Evolutionary conservation across 2,797 vertebrate genomes (phyloP), one percentile per base, ranked within the genome.

Genomic region (Pygocentrus nattereri): DNA sequence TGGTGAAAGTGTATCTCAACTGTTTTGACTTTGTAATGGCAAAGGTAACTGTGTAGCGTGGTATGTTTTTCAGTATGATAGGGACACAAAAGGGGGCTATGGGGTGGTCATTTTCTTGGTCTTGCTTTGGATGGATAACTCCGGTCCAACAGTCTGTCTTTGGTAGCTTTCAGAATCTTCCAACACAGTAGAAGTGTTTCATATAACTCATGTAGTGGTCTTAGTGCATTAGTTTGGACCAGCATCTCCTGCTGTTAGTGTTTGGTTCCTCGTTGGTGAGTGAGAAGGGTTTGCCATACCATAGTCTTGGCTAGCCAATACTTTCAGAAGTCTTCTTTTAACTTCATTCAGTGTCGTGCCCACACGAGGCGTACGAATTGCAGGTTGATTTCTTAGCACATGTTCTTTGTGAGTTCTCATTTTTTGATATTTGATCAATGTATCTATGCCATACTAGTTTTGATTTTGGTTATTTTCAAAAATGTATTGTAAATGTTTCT

Each of bases 401-500:
- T 91, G 91, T 92, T 93, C 91, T 93, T 91, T 93, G 93, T 95
- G 93, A 93, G 91, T 92, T 91, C 90, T 88, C 91, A 90, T 92
- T 76, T 94, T 93, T 92, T 92, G 89, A 93, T 91, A 93, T 94
- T 94, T 92, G 94, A 94, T 94, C 93, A 93, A 93, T 94, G 93
- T 95, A 95, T 94, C 92, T 94, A 94, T 94, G 91, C 93, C 94
- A 95, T 95, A 93, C 93, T 94, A 94, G 93, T 94, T 95, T 93
- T 93, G 91, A 90, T 94, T 93, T 95, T 93, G 90, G 92, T 95
- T 93, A 94, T 94, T 94, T 94, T 95, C 84, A 88, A 92, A 95
- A 94, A 92, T 95, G 94, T 95, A 95, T 94, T 95, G 95, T 95
- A 95, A 94, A 95, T 95, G 94, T 95, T 95, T 95, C 91, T 95